These are phyloP conservation scores for Lates calcarifer DNA, from an alignment of 2,113 vertebrate genomes.

Conservation along the genomic window DNA sequence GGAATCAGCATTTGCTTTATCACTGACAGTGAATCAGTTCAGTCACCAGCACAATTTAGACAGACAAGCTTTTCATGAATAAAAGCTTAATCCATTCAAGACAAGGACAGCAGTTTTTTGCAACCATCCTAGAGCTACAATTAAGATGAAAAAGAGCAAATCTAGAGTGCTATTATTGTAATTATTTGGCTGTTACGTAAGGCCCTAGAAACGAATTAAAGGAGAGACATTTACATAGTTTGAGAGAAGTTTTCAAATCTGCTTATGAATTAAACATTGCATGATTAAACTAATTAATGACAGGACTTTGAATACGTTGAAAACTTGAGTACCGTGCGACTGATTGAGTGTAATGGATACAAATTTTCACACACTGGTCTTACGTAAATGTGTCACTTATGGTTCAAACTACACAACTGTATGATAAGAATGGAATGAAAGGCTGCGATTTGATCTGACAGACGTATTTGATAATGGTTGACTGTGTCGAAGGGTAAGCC, in stretches of 20 bases:
- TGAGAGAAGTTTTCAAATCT: neutral
- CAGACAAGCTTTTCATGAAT: neutral
- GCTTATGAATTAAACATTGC: neutral
- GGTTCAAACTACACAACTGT: constrained; percentile 1
- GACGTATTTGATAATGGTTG: neutral
- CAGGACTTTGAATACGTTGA: neutral
- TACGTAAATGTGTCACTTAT: neutral
- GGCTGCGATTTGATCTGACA: constrained; percentile 5
- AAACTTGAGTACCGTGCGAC: too few relatives aligned
- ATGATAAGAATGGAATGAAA: constrained; percentile 35
- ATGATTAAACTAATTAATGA: neutral
- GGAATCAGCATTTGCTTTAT: neutral
- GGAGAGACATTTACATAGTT: neutral
- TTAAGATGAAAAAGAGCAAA: neutral
- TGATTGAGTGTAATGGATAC: neutral
- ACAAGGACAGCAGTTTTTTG: neutral
- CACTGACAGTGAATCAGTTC: neutral
- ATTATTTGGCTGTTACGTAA: neutral
- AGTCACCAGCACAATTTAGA: neutral
- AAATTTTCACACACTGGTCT: neutral
- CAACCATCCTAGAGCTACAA: neutral
- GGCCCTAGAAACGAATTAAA: neutral
- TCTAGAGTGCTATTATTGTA: neutral
- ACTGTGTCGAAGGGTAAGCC: constrained; percentile 5
- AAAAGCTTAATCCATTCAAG: too few relatives aligned